Conservation (phyloP, 2,113 vertebrate genomes). For the Numenius arquata region DNA sequence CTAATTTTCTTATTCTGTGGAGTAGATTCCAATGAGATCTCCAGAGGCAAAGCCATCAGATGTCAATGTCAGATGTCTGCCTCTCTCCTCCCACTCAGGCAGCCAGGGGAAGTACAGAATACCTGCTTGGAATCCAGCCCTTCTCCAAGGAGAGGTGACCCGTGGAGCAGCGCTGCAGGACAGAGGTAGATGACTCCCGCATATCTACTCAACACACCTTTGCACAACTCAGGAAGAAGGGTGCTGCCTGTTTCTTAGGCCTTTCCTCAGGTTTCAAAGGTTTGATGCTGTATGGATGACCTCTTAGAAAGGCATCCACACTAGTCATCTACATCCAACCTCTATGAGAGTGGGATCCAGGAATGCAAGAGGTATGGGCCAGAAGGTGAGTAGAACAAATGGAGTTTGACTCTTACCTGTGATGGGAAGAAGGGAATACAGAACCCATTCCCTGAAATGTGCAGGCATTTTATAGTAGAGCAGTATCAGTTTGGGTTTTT, state of each 20-base stretch:
- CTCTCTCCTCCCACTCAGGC: background rate
- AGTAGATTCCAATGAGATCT: background rate
- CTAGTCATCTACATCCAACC: accelerated
- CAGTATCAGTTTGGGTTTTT: background rate
- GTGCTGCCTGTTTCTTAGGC: background rate
- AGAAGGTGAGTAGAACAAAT: background rate
- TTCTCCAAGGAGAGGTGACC: background rate
- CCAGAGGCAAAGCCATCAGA: background rate
- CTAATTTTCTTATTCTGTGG: background rate
- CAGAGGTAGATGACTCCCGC: background rate
- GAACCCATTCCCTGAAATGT: background rate
- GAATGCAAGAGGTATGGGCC: background rate
- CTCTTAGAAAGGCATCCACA: background rate
- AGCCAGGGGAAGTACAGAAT: background rate
- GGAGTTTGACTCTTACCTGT: background rate
- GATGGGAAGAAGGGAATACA: background rate
- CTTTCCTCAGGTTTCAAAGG: background rate
- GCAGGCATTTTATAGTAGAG: background rate
- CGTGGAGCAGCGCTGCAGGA: background rate
- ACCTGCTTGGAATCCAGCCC: background rate
- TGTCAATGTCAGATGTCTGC: background rate
- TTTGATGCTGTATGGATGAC: background rate
- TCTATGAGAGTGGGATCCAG: background rate
- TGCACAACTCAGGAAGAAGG: background rate
- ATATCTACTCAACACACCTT: background rate